Evolutionary conservation across 2,113 vertebrate genomes (phyloP), one percentile per base, ranked within the genome.

Genomic region (Phoenicopterus ruber): DNA sequence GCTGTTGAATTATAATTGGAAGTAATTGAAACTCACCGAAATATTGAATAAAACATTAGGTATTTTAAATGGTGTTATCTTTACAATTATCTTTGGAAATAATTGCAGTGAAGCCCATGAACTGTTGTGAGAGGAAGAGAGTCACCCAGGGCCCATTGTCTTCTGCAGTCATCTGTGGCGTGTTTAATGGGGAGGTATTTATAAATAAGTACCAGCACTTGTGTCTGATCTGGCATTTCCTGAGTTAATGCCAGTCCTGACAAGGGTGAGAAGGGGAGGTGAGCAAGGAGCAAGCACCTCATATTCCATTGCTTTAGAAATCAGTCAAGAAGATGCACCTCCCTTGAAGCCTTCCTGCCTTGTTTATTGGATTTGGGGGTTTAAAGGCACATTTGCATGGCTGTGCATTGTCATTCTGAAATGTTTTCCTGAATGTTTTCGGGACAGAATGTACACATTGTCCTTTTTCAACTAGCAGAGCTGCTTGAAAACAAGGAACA

Each of bases 31-130:
- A 97, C 92, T 87, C 90, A 77, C 92, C 1, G 10, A 97, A 98
- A 98, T 96, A 98, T 96, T 98, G 98, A 98, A 98, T 98, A 98
- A 98, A 98, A 98, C 97, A 98, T 98, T 97, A 98, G 97, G 66
- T 97, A 97, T 97, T 97, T 97, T 97, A 97, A 98, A 96, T 16
- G 4, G 77, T 93, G 86, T 97, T 98, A 97, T 97, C 97, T 97
- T 97, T 92, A 96, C 92, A 97, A 97, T 97, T 97, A 97, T 97
- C 94, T 95, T 91, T 72, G 66, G 87, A 96, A 96, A 92, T 96
- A 78, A 97, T 80, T 96, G 59, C 86, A 81, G 36, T 54, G 76
- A 90, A 95, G 74, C 86, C 93, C 62, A 44, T 59, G 94, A 94
- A 92, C 90, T 85, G 44, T 84, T 76, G 46, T n/a, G 59, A 91